Evolutionary conservation across 2,113 vertebrate genomes (phyloP), one percentile per base, ranked within the genome.

Genomic region (Tragelaphus strepsiceros): DNA sequence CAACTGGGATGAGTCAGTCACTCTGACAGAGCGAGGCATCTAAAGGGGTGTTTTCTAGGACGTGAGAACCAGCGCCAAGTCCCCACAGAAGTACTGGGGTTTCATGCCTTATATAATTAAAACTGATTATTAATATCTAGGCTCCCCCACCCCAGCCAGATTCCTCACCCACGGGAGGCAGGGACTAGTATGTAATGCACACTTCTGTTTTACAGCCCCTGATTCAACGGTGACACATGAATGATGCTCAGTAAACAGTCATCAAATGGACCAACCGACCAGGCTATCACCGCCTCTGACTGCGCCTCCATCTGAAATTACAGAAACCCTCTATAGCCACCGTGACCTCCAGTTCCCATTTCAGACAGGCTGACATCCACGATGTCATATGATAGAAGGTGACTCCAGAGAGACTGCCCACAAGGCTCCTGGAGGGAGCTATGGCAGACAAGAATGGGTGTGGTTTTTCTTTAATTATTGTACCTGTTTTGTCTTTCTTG

Each of bases 11-110:
- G 56, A 30, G 3, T 22, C 9, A 51, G 80, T 46, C 58, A 58
- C 2, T 6, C 53, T 13, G 0, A 22, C 30, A 7, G 1, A 22
- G 24, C 5, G 24, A 84, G 7, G 56, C 2, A 1, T 82, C 64
- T 64, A 17, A 7, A 11, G 6, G 32, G 54, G 5, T 30, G 26
- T 91, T 13, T 80, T 59, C 88, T 28, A 82, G 71, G 58, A 88
- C 32, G 7, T 2, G 21, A 96, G 24, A 74, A 16, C 16, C 46
- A 39, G 56, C 17, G 13, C 24, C 10, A 56, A 43, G 81, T 28
- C 43, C 43, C 51, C 3, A 1, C 0, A 4, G 12, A 87, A 77
- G 32, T 26, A 14, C 43, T 3, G 24, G 26, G 3, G 30, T n/a
- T 39, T 77, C 61, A 8, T 1, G 4, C 26, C 35, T 53, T 43